Evolutionary conservation across 2,797 vertebrate genomes (phyloP).

Genomic region (Macrochelys suwanniensis): DNA sequence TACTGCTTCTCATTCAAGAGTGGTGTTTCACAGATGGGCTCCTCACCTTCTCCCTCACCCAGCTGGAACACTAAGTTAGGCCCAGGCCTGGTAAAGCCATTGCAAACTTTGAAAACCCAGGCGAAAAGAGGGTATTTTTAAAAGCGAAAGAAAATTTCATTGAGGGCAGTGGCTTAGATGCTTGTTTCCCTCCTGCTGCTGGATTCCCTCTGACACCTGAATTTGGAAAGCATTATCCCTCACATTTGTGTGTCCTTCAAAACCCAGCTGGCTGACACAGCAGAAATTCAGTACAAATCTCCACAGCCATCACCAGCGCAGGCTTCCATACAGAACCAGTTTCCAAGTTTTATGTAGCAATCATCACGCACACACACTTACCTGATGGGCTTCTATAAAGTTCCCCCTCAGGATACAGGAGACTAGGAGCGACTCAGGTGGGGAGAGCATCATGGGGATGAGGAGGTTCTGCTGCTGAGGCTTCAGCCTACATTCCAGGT

Average conservation of each 20-base stretch:
- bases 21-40: not conserved
- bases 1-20: not conserved
- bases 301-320: not conserved
- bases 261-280: not conserved
- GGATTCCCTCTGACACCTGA: not conserved
- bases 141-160: not conserved
- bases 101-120: not conserved
- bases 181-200: not conserved
- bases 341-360: not conserved
- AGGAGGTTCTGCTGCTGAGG: constrained; percentile 81
- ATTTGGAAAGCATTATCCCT: not conserved
- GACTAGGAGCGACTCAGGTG: constrained; percentile 93
- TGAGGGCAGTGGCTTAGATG: not conserved
- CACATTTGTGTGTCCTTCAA: not conserved
- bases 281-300: not conserved
- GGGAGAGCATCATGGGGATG: constrained; percentile 94
- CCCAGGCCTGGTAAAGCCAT: not conserved
- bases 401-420: constrained; percentile 94
- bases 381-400: constrained; percentile 95
- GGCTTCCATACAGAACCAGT: not conserved
- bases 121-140: not conserved
- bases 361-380: constrained; percentile 56
- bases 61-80: not conserved
- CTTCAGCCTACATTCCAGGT: constrained; percentile 61
- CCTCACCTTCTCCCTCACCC: not conserved